These are phyloP conservation scores for Taenaris catops DNA, from an alignment of 2,888 invertebrate genomes.

Conservation along the genomic window DNA sequence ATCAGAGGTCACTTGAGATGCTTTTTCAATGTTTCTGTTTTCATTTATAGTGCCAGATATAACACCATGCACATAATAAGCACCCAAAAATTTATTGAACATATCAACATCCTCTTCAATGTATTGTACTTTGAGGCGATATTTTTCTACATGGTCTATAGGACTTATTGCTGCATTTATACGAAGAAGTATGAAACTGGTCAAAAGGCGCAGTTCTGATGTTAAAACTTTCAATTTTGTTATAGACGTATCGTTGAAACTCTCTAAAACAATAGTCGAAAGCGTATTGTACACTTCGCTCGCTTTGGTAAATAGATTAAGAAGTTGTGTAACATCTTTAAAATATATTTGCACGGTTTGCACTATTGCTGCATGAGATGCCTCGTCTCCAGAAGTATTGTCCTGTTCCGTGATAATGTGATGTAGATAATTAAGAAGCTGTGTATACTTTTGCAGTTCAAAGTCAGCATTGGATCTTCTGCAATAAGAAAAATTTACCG, in stretches of 20 bases:
- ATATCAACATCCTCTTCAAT: constrained; percentile 83
- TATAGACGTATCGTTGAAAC: constrained; percentile 12
- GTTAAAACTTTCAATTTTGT: constrained; percentile 40
- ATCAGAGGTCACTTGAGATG: constrained; percentile 38
- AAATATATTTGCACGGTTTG: constrained; percentile 29
- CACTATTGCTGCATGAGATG: constrained; percentile 9
- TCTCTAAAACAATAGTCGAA: constrained; percentile 16
- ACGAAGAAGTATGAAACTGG: constrained; percentile 77
- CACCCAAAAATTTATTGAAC: constrained; percentile 74
- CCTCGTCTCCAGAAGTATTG: constrained; percentile 10
- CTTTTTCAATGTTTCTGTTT: constrained; percentile 42
- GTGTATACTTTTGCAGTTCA: constrained; percentile 53
- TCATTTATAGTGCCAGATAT: constrained; percentile 48
- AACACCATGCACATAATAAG: constrained; percentile 77
- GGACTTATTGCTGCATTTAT: constrained; percentile 82
- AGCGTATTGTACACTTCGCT: constrained; percentile 35
- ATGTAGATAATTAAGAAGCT: constrained; percentile 39
- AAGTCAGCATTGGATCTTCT: constrained; percentile 51
- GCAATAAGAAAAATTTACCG: constrained; percentile 30
- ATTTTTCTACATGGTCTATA: constrained; percentile 92
- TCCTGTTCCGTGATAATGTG: constrained; percentile 27
- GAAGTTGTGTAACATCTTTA: constrained; percentile 33
- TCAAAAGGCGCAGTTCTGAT: constrained; percentile 48
- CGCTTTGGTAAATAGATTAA: constrained; percentile 34
- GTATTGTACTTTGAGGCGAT: constrained; percentile 85